Base-by-base conservation (phyloP, 1,140 invertebrate genomes). In the Monomorium pharaonis region DNA sequence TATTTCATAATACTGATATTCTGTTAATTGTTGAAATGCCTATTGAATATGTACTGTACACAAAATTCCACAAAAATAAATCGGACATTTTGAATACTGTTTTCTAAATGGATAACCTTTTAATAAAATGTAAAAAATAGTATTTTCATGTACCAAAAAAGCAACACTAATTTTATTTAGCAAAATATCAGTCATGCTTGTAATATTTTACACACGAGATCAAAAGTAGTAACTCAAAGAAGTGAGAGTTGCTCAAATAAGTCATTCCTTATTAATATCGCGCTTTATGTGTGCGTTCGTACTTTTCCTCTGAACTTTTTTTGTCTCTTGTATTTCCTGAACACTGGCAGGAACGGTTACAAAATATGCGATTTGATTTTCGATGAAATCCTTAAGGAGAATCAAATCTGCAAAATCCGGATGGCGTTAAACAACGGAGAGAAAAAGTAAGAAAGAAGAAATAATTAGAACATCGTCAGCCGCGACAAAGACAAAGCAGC, bases 401-500 rank as follows among this genome's bases (percentile, higher is more conserved):
- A 7, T 37, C 3, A 12, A 24, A 30, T 56, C 37, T 14, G 14
- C 3, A 30, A 14, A 69, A 69, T 67, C 21, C 14, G 27, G 16
- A 51, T 14, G n/a, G 16, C 16, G 6, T 80, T n/a, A 65, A 80
- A 67, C 5, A 51, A 18, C 0, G 5, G n/a, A 9, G 21, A 67
- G 3, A 27, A 14, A 49, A 80, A 69, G 16, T 14, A 47, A 5
- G 12, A 4, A 30, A 27, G 49, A 6, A 37, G 4, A 30, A 70
- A 70, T 30, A 24, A 56, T 54, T 54, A 37, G 24, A 72, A 81
- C 10, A 7, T 10, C 51, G 14, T 83, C 65, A 44, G 27, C 14
- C 18, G 51, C 24, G 49, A 83, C 51, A 83, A 18, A 83, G 78
- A 83, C 51, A 47, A 72, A 83, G 67, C 9, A 27, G n/a, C n/a